These are phyloP conservation scores for Martes martes DNA, from an alignment of 2,113 vertebrate species.

Conservation along the genomic window DNA sequence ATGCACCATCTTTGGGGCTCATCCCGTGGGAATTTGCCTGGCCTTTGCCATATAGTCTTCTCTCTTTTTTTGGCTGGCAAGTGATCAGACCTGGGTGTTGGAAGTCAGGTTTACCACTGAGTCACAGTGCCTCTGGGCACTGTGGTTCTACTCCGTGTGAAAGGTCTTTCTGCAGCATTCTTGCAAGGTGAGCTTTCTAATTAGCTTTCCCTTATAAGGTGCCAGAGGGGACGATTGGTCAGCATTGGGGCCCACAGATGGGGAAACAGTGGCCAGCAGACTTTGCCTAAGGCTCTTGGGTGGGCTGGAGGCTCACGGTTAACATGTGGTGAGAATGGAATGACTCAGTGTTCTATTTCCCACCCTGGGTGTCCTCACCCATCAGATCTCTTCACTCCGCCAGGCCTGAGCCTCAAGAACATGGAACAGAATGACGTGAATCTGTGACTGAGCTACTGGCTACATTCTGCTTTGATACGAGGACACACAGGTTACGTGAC, in stretches of 20 bases:
- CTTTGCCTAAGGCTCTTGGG: slow-evolving; percentile 55
- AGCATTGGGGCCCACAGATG: slow-evolving; percentile 15
- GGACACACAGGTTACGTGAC: not conserved
- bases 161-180: slow-evolving; percentile 61
- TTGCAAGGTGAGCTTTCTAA: slow-evolving; percentile 65
- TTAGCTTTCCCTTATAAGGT: slow-evolving; percentile 71
- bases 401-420: not conserved
- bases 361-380: slow-evolving; percentile 14
- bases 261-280: slow-evolving; percentile 38
- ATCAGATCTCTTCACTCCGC: not conserved
- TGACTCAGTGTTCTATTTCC: slow-evolving; percentile 54
- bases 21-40: not conserved
- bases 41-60: slow-evolving; percentile 6
- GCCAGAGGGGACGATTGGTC: slow-evolving; percentile 62
- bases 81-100: slow-evolving; percentile 6
- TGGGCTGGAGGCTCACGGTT: slow-evolving; percentile 17
- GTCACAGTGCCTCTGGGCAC: slow-evolving; percentile 60
- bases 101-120: slow-evolving; percentile 54
- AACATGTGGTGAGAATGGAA: slow-evolving; percentile 44
- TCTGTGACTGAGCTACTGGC: not conserved
- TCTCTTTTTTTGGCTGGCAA: not conserved
- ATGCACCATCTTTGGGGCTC: not conserved
- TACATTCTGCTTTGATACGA: not conserved
- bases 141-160: slow-evolving; percentile 40
- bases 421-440: not conserved